Conservation (phyloP, 2,113 vertebrate genomes). For the Gopherus flavomarginatus region DNA sequence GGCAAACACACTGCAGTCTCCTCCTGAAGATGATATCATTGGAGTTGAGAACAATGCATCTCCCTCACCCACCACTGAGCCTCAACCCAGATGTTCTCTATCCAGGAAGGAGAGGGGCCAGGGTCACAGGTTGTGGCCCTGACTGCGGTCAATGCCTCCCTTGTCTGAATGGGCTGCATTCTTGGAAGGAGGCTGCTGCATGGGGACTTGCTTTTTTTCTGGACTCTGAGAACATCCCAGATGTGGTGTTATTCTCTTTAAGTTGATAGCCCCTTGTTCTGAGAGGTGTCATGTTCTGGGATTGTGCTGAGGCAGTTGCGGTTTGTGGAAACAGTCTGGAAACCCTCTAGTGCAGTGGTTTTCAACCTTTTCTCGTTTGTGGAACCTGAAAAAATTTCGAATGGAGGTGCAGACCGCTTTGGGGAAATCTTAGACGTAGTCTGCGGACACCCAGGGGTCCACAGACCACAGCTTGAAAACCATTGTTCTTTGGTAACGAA, state of each 20-base stretch:
- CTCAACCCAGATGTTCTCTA: background rate
- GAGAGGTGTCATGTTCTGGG: background rate
- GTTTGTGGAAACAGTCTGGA: too few species aligned
- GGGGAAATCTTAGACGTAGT: too few species aligned
- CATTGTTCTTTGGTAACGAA: too few species aligned
- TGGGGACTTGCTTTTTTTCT: background rate
- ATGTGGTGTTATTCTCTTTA: background rate
- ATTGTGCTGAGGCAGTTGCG: background rate
- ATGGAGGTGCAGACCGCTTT: too few species aligned
- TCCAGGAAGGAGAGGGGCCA: background rate
- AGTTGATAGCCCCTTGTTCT: background rate
- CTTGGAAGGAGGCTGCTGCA: background rate
- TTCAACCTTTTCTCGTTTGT: too few species aligned
- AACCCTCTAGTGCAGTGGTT: too few species aligned
- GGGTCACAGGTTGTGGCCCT: background rate
- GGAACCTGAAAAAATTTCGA: too few species aligned
- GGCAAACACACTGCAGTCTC: background rate
- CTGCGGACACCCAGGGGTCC: too few species aligned
- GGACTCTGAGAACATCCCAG: background rate
- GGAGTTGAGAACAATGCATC: background rate
- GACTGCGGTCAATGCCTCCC: background rate
- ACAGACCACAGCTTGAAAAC: too few species aligned
- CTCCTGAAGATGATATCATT: background rate
- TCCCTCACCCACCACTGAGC: background rate
- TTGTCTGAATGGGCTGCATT: background rate